These are phyloP conservation scores for Oscarella lobularis DNA, from an alignment of 37 sponge, comb jelly and placozoan genomes.

Conservation along the genomic window DNA sequence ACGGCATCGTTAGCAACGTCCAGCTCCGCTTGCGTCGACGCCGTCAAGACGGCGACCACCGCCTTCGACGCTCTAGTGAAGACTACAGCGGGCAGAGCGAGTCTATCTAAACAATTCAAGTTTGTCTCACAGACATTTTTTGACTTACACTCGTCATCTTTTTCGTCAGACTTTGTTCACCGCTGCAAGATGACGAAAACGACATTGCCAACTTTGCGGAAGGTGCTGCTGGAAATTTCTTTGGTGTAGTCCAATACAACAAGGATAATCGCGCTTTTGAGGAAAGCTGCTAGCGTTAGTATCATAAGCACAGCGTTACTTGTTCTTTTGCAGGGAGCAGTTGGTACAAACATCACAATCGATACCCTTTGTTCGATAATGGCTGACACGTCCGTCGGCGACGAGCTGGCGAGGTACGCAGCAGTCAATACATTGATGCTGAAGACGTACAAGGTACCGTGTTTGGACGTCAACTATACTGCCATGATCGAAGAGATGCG, in stretches of 20 bases:
- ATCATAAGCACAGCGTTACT: no score
- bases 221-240: conserved; percentile 48
- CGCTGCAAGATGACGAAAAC: conserved; percentile 14
- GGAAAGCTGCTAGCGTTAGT: no score
- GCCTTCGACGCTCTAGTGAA: neutral
- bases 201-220: conserved; percentile 30
- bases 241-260: conserved; percentile 81
- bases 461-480: conserved; percentile 25
- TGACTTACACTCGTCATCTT: neutral
- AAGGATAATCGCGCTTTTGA: conserved; percentile 62
- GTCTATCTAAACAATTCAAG: conserved; percentile 15
- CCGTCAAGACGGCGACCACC: conserved; percentile 12
- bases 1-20: conserved; percentile 29
- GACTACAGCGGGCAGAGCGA: neutral
- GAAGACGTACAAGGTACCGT: neutral
- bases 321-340: no score
- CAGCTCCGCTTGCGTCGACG: conserved; percentile 15
- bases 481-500: conserved; percentile 17
- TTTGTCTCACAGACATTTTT: neutral
- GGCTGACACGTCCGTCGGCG: conserved; percentile 20
- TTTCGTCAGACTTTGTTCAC: conserved; percentile 6
- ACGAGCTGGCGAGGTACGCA: conserved; percentile 30
- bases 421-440: conserved; percentile 27
- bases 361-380: conserved; percentile 49
- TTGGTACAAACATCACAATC: conserved; percentile 28